Evolutionary conservation across 2,113 vertebrate species (phyloP), one percentile per base, ranked within the genome.

Genomic region (Circaetus gallicus): DNA sequence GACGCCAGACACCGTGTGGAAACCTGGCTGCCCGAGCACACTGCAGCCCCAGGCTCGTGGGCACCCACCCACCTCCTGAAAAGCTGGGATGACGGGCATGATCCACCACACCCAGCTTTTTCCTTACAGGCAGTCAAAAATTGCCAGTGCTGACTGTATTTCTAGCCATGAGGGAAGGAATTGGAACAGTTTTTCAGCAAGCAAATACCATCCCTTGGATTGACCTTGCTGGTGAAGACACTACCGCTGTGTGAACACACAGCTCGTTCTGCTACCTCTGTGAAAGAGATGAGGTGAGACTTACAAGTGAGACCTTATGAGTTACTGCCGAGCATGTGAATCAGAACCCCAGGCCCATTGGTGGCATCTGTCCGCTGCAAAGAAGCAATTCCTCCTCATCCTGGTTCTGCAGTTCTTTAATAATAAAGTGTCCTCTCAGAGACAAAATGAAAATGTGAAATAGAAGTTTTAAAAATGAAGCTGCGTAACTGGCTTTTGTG

Each of bases 341-440:
- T 94, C 62, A 79, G 52, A 90, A 36, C 78, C 43, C 49, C 45
- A 65, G 77, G 79, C 28, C 72, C 58, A 61, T 34, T 72, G 62
- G 62, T 85, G 43, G 58, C 65, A 85, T 61, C 65, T 76, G 69
- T 52, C 89, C 53, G 34, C 95, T 94, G 95, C 84, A 97, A 97
- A 98, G 90, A 96, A 85, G 13, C 38, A 40, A 49, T 89, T 73
- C 67, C 94, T 97, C 89, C 87, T 83, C 43, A 91, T 69, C 38
- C 32, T 8, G 22, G 7, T 73, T 67, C 80, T 90, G 65, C 38
- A 77, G 70, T 86, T 87, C 73, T 93, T 77, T 77, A 89, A 42
- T 66, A 76, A 82, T 58, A 72, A 88, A 90, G 16, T 65, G 34
- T 82, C 65, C 61, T 70, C 2, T 79, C 36, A 56, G 42, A 74